Percentiles rank a stretch among this genome's conserved stretches.
phyloP scores from a whole-genome alignment of 2,113 vertebrate genomes.

The Oophaga pumilio region DNA sequence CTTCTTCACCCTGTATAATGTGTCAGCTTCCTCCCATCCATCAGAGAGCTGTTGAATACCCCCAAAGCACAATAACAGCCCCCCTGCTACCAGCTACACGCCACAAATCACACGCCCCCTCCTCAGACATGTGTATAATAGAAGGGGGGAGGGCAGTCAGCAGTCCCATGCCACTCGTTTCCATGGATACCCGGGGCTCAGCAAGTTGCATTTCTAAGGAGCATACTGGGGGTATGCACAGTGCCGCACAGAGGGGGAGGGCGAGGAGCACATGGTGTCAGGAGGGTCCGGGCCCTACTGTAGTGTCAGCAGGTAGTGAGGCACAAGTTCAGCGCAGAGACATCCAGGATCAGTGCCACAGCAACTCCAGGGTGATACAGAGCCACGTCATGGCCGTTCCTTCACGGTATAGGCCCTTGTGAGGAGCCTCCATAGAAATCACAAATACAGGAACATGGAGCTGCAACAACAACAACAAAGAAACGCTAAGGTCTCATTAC shows the following conservation, averaged over 20 bases:
- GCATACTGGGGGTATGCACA: conserved; percentile 41
- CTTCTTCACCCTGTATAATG: conserved; percentile 26
- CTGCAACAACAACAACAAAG: neutral
- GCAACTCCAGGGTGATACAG: neutral
- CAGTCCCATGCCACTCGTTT: conserved; percentile 52
- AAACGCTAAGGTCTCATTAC: neutral
- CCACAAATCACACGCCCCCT: conserved; percentile 51
- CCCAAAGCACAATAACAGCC: conserved; percentile 51
- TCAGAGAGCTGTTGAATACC: conserved; percentile 53
- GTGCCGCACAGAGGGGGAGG: conserved; percentile 37
- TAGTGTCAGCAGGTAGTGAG: neutral
- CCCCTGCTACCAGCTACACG: conserved; percentile 43
- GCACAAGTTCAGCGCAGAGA: neutral
- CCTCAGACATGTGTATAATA: conserved; percentile 49
- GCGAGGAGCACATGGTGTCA: neutral
- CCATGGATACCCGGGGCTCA: conserved; percentile 53
- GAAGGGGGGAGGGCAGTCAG: conserved; percentile 46
- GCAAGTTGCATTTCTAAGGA: conserved; percentile 57
- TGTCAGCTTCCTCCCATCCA: conserved; percentile 45
- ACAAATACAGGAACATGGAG: neutral
- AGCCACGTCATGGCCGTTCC: neutral
- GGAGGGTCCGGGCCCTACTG: neutral
- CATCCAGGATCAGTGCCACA: neutral
- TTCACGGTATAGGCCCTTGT: neutral
- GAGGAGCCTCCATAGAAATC: neutral